A percentile compares a stretch with the other conserved stretches of the same genome.
Evolutionary conservation across 2,888 invertebrate species (phyloP).

Genomic region (Lingula anatina): DNA sequence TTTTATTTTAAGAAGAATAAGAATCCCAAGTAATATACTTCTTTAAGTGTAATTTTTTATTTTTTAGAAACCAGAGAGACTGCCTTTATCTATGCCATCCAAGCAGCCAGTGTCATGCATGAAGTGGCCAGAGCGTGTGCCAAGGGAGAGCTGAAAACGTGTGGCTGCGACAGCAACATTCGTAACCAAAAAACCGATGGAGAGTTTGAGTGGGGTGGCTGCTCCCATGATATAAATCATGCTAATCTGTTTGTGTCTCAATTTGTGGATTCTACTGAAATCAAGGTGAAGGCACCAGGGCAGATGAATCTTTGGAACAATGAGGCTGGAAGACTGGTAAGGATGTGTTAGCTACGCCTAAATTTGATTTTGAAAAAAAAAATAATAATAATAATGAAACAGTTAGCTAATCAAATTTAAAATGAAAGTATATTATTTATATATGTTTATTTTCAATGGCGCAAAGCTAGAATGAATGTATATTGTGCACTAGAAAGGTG

Average conservation of each 20-base stretch:
- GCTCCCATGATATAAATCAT: conserved; percentile 71
- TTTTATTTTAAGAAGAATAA: too few species aligned
- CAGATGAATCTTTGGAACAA: conserved; percentile 90
- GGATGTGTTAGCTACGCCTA: too few species aligned
- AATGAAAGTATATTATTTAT: too few species aligned
- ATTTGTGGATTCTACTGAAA: conserved; percentile 79
- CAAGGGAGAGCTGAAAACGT: conserved; percentile 69
- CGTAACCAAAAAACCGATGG: conserved; percentile 66
- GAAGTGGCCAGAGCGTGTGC: conserved; percentile 78
- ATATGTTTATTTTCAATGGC: too few species aligned
- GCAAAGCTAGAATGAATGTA: too few species aligned
- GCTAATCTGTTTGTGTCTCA: conserved; percentile 80
- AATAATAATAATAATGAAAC: too few species aligned
- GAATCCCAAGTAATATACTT: too few species aligned
- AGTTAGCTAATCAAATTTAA: too few species aligned
- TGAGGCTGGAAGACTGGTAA: conserved; percentile 81
- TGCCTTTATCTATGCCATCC: conserved; percentile 82
- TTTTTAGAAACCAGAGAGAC: conserved; percentile 78
- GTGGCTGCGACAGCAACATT: conserved; percentile 80
- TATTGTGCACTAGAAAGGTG: too few species aligned
- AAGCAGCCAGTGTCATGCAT: conserved; percentile 84
- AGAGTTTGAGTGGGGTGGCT: conserved; percentile 79
- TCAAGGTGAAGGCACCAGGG: conserved; percentile 68
- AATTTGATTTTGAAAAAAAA: too few species aligned
- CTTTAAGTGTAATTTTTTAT: too few species aligned